Base-by-base conservation (phyloP, 2,113 vertebrate genomes). In the Ceratotherium simum region DNA sequence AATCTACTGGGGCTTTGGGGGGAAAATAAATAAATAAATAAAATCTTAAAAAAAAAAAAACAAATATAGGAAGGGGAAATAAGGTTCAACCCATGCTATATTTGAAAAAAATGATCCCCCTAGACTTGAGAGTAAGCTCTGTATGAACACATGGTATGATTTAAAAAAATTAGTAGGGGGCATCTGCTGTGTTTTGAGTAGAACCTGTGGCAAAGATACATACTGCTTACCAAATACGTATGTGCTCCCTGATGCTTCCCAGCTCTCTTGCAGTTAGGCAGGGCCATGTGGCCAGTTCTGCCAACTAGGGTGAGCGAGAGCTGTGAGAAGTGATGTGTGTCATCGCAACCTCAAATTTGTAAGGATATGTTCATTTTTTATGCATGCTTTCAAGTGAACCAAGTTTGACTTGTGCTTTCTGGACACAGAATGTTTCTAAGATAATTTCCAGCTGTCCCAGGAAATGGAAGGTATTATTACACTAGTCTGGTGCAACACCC, bases 391-490 rank as follows among this genome's bases (percentile, higher is more conserved):
- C 33, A 90, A 73, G 31, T 73, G 62, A 58, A 81, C 60, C 93
- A 80, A 69, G 84, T 93, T 86, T 89, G 85, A 87, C 8, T 79
- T 94, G 42, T 21, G 65, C 36, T 96, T 51, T 88, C 13, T 80
- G 51, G 36, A 33, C 16, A 10, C 36, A 70, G 83, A 56, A 70
- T 54, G 14, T 65, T 84, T 95, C 51, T 91, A 94, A 76, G 65
- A 62, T 93, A 64, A 73, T 92, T 78, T 94, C 56, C 23, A 87
- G 54, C 33, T 85, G n/a, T 48, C 84, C 20, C 20, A 48, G 69
- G 64, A 90, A 91, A 85, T 86, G 48, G 23, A 54, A 88, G 33
- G 72, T 21, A 36, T 93, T 76, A 58, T 78, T 78, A 20, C 14
- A 73, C 16, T 75, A 73, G 18, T 58, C 62, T 89, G 7, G 20